A percentile compares a stretch with the other conserved stretches of the same genome.
Evolutionary conservation across 1,140 invertebrate species (phyloP).

Genomic region (Pseudomyrmex dendroicus): DNA sequence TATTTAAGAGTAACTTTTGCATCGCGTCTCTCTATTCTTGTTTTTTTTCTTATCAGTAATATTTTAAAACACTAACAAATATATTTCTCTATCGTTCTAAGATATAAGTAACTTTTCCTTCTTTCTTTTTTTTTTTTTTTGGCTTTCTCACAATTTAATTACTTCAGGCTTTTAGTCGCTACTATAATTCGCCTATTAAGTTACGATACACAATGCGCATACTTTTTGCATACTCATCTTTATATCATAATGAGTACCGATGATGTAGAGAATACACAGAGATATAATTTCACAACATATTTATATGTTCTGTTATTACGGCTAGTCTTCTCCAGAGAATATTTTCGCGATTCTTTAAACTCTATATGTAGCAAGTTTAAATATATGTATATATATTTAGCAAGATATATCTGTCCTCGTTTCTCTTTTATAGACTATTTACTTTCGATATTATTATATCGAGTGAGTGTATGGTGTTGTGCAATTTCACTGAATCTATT

Average conservation of each 20-base stretch:
- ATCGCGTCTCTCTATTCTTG: constrained; percentile 1
- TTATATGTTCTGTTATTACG: neutral
- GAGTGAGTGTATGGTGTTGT: constrained; percentile 31
- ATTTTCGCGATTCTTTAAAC: constrained; percentile 1
- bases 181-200: constrained; percentile 23
- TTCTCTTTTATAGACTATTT: neutral
- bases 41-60: constrained; percentile 10
- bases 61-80: constrained; percentile 28
- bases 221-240: neutral
- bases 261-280: constrained; percentile 48
- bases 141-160: constrained; percentile 3
- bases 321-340: neutral
- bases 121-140: neutral
- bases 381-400: too few species aligned
- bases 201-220: constrained; percentile 26
- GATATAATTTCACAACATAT: constrained; percentile 36
- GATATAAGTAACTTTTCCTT: constrained; percentile 29
- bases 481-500: constrained; percentile 33
- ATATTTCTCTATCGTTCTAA: constrained; percentile 35
- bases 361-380: neutral
- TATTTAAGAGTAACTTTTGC: constrained; percentile 37
- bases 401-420: too few species aligned
- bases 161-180: constrained; percentile 23
- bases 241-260: constrained; percentile 2
- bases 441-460: constrained; percentile 33